Evolutionary conservation across 2,797 vertebrate genomes (phyloP), one percentile per base, ranked within the genome.

Genomic region (Tokudaia tokunoshimensis): DNA sequence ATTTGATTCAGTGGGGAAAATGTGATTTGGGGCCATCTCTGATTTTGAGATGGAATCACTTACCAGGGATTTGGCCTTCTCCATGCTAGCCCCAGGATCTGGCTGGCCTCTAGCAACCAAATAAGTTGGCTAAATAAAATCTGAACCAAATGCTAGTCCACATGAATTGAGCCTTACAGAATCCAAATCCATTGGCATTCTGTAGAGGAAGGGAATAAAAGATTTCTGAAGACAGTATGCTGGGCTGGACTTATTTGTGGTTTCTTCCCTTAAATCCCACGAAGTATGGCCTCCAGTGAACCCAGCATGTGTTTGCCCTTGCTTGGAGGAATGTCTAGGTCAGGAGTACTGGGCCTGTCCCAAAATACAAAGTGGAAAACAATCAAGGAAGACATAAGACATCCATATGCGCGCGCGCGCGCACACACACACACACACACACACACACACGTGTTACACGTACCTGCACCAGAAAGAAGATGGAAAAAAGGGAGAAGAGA

Each of bases 211-310:
- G 50, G 55, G 50, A 94, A 82, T 89, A 72, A 78, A 63, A 85
- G 61, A 41, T 88, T 85, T 94, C 84, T 81, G 65, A 96, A 90
- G 90, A 44, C 65, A 83, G 67, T 44, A 79, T 31, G 63, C 81
- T 94, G 29, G 78, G 7, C 6, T 86, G 70, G 63, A 47, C 80
- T 50, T 74, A 47, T 5, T 87, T 86, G 67, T 84, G 90, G 72
- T 79, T 94, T 63, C 79, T 94, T 85, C 75, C 55, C 41, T 26
- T 61, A 92, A 80, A 84, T 47, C 34, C 24, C 70, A 89, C 41
- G 14, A 5, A 89, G 29, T 1, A 1, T 12, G 72, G 72, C 87
- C 67, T 70, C 89, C 41, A 63, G 29, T 61, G 78, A 96, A 78
- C 94, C 74, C 65, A 67, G 52, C 65, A 65, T 44, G 15, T n/a